Base-by-base conservation (phyloP, 92 coral and sea anemone species). In the Zoanthus sociatus region DNA sequence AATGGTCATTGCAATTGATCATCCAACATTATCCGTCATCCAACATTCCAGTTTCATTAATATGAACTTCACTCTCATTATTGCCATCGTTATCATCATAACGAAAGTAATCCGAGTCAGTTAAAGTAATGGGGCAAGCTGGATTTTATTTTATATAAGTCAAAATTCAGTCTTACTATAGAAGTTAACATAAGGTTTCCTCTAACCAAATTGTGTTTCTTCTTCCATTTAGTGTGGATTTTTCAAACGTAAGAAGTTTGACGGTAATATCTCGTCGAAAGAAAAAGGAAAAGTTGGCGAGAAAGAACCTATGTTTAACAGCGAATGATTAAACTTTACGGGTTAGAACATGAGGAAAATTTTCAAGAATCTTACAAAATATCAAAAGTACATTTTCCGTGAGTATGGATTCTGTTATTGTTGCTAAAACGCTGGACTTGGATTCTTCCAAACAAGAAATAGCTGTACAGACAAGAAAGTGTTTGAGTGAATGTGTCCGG, bases 231-330 rank as follows among this genome's bases (percentile, higher is more conserved):
- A 96, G 98, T 86, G 93, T 88, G 99, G 99, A 44, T 96, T 96
- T 89, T 96, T 96, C 90, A 95, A 95, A 89, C 95, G 99, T 45
- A 90, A 89, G 60, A 91, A 89, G 68, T 93, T 90, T 73, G 98
- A 93, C 69, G 93, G 95, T 53, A 94, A 94, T 73, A 89, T 94
- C 9, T 90, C 86, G 9, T 42, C 31, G 4, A 21, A 46, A 42
- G 84, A 79, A 42, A 79, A 79, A 13, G 74, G 84, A 63, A 89
- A 86, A 20, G 69, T 84, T 9, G 87, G 63, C 50, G 98, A 94
- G 56, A 71, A 71, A 56, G 95, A 94, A 48, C 92, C 92, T 55
- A 94, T 94, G 92, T 67, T 94, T 21, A 63, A 63, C 63, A 87
- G 70, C 51, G 88, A 90, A 1, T 81, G 79, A 31, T 61, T 33